Evolutionary conservation across 2,113 vertebrate species (phyloP).

Genomic region (Bambusicola thoracicus): DNA sequence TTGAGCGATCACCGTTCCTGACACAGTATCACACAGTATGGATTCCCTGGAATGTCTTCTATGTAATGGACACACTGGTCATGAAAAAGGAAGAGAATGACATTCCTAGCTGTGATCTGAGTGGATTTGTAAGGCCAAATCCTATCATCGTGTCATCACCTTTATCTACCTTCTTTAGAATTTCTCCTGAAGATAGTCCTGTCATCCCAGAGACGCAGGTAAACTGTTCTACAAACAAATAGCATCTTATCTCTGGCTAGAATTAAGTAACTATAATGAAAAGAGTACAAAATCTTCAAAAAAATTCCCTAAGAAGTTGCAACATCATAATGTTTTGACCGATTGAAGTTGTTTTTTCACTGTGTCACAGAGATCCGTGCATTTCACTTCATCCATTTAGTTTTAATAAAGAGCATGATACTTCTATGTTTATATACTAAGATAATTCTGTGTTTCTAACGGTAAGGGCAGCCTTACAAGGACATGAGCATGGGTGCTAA

Average conservation of each 20-base stretch:
- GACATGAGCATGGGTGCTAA: neutral
- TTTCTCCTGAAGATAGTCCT: conserved; percentile 92
- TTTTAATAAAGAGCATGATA: neutral
- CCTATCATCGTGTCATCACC: conserved; percentile 92
- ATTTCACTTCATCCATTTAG: neutral
- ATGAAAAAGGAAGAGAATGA: conserved; percentile 96
- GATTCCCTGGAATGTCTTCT: conserved; percentile 96
- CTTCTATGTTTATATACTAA: neutral
- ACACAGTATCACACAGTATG: conserved; percentile 91
- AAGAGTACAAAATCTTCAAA: neutral
- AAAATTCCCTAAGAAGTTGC: neutral
- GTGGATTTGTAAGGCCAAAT: conserved; percentile 89
- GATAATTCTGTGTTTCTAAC: neutral
- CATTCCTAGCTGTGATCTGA: conserved; percentile 95
- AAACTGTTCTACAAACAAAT: conserved; percentile 4
- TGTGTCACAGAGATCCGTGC: neutral
- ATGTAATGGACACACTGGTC: conserved; percentile 97
- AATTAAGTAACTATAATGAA: neutral
- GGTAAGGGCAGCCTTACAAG: neutral
- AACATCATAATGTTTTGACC: neutral
- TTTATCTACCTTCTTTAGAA: conserved; percentile 93
- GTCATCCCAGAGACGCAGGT: conserved; percentile 98
- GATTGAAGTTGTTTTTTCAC: neutral
- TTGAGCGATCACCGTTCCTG: conserved; percentile 91
- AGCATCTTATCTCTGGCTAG: neutral